Evolutionary conservation across 2,888 invertebrate species (phyloP).

Genomic region (Lochmaea crataegi): DNA sequence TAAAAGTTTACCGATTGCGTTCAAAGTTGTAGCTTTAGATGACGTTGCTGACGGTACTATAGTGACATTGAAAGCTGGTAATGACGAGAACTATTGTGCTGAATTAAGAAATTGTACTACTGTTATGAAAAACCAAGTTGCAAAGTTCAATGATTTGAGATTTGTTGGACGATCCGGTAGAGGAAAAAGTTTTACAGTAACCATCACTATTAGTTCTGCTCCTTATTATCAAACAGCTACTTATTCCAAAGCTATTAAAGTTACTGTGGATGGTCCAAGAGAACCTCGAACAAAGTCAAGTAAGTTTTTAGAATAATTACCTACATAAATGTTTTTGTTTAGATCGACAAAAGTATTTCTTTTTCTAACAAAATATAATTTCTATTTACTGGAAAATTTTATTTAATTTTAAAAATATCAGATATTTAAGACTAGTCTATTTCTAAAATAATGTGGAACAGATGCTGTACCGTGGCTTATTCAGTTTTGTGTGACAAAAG

Average conservation of each 20-base stretch:
- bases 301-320: conserved; percentile 70
- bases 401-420: too few relatives aligned
- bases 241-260: conserved; percentile 97
- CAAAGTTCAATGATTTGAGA: conserved; percentile 97
- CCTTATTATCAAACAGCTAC: conserved; percentile 87
- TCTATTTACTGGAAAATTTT: too few relatives aligned
- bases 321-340: too few relatives aligned
- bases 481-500: too few relatives aligned
- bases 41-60: conserved; percentile 95
- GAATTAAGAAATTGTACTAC: conserved; percentile 94
- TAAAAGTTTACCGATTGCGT: conserved; percentile 95
- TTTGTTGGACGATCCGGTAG: conserved; percentile 98
- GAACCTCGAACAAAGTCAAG: conserved; percentile 97
- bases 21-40: conserved; percentile 94
- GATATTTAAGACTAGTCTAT: too few relatives aligned
- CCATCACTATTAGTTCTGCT: conserved; percentile 88
- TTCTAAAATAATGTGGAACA: too few relatives aligned
- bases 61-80: conserved; percentile 94
- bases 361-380: too few relatives aligned
- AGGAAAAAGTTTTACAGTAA: conserved; percentile 95
- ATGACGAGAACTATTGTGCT: conserved; percentile 97
- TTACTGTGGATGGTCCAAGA: conserved; percentile 98
- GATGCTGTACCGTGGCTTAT: too few relatives aligned
- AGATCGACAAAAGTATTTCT: too few relatives aligned
- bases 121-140: conserved; percentile 97